Evolutionary conservation across 30 jellyfish, hydroid and myxozoan genomes (phyloP).

Genomic region (Aurelia sp.): DNA sequence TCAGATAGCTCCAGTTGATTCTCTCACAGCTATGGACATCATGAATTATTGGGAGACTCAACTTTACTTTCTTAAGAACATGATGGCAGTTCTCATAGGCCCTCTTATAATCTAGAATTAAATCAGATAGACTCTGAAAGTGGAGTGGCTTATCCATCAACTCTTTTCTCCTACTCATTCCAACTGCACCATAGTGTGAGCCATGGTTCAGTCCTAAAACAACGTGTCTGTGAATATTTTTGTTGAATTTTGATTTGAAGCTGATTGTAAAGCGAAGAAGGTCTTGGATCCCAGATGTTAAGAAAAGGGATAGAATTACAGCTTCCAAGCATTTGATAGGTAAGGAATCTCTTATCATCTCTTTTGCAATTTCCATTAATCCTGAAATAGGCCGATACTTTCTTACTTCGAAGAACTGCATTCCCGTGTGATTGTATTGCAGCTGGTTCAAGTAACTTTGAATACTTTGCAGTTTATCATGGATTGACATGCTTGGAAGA

Average conservation of each 20-base stretch:
- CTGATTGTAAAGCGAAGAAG: slow-evolving; percentile 81
- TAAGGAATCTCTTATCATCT: slow-evolving; percentile 74
- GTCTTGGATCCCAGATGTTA: slow-evolving; percentile 76
- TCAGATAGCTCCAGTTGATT: slow-evolving; percentile 73
- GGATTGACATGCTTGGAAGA: slow-evolving; percentile 22
- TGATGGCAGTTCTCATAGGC: slow-evolving; percentile 84
- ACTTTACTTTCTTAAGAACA: slow-evolving; percentile 59
- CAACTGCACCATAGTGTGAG: slow-evolving; percentile 84
- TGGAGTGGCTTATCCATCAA: slow-evolving; percentile 79
- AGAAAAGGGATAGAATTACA: slow-evolving; percentile 67
- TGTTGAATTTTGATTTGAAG: slow-evolving; percentile 72
- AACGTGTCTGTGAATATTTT: slow-evolving; percentile 83
- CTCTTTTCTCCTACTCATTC: slow-evolving; percentile 85
- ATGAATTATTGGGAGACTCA: slow-evolving; percentile 70
- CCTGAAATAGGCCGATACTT: slow-evolving; percentile 84
- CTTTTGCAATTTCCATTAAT: slow-evolving; percentile 86
- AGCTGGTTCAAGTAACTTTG: slow-evolving; percentile 74
- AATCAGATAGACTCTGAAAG: slow-evolving; percentile 59
- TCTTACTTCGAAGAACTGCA: slow-evolving; percentile 84
- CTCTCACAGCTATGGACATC: slow-evolving; percentile 78
- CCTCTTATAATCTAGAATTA: slow-evolving; percentile 62
- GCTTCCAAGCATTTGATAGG: slow-evolving; percentile 97
- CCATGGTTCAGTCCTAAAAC: slow-evolving; percentile 81
- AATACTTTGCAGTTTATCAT: slow-evolving; percentile 47
- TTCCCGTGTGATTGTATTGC: slow-evolving; percentile 93